Evolutionary conservation across 2,113 vertebrate species (phyloP), one percentile per base, ranked within the genome.

Genomic region (Planiliza haematocheilus): DNA sequence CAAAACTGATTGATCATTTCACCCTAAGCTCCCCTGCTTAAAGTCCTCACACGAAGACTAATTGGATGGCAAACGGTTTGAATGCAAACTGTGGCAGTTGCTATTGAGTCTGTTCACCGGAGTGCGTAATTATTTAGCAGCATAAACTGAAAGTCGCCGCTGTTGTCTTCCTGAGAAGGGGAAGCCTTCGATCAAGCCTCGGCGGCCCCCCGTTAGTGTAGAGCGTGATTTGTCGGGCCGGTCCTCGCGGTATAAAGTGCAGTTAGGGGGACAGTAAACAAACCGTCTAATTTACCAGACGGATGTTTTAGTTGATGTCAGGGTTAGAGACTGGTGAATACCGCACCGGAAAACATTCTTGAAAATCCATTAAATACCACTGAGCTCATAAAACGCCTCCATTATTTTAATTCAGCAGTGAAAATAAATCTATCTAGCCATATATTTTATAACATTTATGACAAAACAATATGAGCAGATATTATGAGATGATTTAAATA

Each of bases 121-220:
- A 42, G 52, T 55, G 56, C 46, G 56, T 77, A 83, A 86, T 85
- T 83, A 86, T 86, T 87, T 78, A 83, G 52, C 72, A 55, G 63
- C 73, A 66, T 89, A 77, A 86, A 79, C 49, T 74, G 70, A 86
- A 76, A 86, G 60, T 63, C 70, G 52, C 66, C 61, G 69, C 67
- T 8, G 37, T 61, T 78, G 79, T 70, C 57, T 39, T 42, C 59
- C 46, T 68, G 38, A 55, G 70, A 75, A 73, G 67, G 60, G 43
- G 38, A 66, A 64, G 8, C 0, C 49, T 84, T 87, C 78, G 77
- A 57, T 84, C 78, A 82, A 1, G 6, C 43, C 20, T 30, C 49
- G 50, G 3, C 50, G 10, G 16, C 36, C 53, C n/a, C 80, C 57
- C 78, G 66, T 79, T 77, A 55, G 41, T 49, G 63, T 39, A 37